phyloP scores from a whole-genome alignment of 2,797 vertebrate species.

The Paguma larvata region DNA sequence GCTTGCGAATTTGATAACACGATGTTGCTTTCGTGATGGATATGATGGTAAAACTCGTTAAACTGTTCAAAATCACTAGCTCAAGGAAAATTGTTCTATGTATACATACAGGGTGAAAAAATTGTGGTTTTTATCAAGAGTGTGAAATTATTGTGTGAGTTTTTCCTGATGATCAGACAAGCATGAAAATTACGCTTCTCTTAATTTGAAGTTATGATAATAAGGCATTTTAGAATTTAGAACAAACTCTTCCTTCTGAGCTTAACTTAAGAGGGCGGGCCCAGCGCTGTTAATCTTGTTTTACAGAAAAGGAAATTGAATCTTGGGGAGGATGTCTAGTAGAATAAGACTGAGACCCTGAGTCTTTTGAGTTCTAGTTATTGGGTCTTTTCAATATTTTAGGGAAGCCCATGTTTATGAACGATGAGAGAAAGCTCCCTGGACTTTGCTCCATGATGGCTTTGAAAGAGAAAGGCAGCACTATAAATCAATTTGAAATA shows the following conservation, averaged over 20 bases:
- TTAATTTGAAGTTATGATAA: neutral
- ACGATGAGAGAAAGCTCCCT: slow-evolving; percentile 22
- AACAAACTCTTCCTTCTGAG: neutral
- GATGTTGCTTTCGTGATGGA: neutral
- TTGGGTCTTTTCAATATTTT: neutral
- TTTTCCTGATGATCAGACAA: neutral
- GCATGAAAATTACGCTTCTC: neutral
- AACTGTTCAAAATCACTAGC: slow-evolving; percentile 1
- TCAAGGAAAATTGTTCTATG: neutral
- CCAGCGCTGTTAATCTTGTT: neutral
- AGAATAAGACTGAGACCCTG: neutral
- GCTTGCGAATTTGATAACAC: neutral
- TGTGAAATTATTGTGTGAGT: neutral
- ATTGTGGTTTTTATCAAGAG: neutral
- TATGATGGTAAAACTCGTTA: neutral
- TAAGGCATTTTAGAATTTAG: neutral
- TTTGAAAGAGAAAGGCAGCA: neutral
- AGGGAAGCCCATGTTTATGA: neutral
- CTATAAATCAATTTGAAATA: slow-evolving; percentile 48
- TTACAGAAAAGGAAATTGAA: neutral
- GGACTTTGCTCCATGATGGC: slow-evolving; percentile 21
- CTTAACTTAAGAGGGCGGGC: neutral
- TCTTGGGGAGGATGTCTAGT: neutral
- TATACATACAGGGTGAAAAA: neutral
- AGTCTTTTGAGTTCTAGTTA: neutral